Evolutionary conservation across 2,888 invertebrate species (phyloP).

Genomic region (Hirtodrosophila duncani): DNA sequence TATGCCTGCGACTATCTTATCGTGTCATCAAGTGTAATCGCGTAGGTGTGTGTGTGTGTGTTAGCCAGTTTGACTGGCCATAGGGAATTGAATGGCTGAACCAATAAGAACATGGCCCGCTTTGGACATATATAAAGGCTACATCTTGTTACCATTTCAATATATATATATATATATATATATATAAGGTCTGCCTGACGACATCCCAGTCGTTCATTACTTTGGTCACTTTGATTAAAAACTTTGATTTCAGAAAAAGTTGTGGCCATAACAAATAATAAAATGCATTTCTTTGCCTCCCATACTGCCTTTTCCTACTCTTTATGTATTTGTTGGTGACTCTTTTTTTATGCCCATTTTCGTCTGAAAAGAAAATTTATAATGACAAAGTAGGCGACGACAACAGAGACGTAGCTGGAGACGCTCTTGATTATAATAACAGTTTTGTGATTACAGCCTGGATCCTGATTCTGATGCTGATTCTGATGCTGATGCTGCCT

Average conservation of each 20-base stretch:
- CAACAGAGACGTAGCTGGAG: slow-evolving; percentile 3
- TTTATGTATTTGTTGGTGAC: slow-evolving; percentile 38
- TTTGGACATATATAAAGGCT: too few relatives aligned
- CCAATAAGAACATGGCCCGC: slow-evolving; percentile 27
- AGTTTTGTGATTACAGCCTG: slow-evolving; percentile 60
- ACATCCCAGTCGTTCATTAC: too few relatives aligned
- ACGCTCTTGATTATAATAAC: slow-evolving; percentile 62
- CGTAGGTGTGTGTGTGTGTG: slow-evolving; percentile 3
- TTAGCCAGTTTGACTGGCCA: slow-evolving; percentile 5
- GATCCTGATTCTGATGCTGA: slow-evolving; percentile 44
- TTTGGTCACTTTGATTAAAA: slow-evolving; percentile 55
- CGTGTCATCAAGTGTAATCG: slow-evolving; percentile 8
- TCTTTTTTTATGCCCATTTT: slow-evolving; percentile 33
- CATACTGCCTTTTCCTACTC: slow-evolving; percentile 18
- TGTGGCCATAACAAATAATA: slow-evolving; percentile 57
- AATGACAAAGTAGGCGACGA: slow-evolving; percentile 69
- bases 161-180: too few relatives aligned
- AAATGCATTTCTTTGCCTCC: slow-evolving; percentile 59
- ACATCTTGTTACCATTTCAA: too few relatives aligned
- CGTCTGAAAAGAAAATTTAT: slow-evolving; percentile 55
- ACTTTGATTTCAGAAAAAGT: slow-evolving; percentile 37
- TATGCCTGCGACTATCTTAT: too few relatives aligned
- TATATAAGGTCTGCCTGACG: too few relatives aligned
- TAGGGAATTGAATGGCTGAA: slow-evolving; percentile 13
- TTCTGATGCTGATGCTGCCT: too few relatives aligned